A percentile compares a stretch with the other conserved stretches of the same genome.
Conservation (phyloP, 1,140 invertebrate genomes). For the Aphelinus atriplicis region DNA sequence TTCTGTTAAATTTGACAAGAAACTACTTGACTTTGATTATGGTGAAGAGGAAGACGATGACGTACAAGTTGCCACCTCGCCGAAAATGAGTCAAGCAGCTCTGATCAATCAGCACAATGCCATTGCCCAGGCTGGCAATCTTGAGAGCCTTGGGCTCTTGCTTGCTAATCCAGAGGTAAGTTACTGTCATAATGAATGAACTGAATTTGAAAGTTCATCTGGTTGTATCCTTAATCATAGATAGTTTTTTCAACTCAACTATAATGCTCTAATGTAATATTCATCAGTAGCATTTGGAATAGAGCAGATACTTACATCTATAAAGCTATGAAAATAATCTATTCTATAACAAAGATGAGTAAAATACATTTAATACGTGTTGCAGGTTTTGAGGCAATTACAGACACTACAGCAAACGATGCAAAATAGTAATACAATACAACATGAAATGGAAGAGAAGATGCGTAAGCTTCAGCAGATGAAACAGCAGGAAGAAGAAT, state of each 20-base stretch:
- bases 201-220: too few species aligned
- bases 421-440: slow-evolving; percentile 59
- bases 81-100: slow-evolving; percentile 47
- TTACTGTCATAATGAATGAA: too few species aligned
- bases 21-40: slow-evolving; percentile 86
- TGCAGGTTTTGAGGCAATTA: slow-evolving; percentile 75
- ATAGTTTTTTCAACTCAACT: too few species aligned
- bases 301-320: too few species aligned
- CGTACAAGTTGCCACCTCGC: slow-evolving; percentile 59
- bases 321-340: not conserved
- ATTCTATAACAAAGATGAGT: not conserved
- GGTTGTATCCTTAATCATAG: too few species aligned
- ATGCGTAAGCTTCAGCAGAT: slow-evolving; percentile 76
- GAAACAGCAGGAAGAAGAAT: slow-evolving; percentile 81
- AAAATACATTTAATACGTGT: slow-evolving; percentile 15
- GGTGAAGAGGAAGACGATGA: slow-evolving; percentile 83
- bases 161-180: slow-evolving; percentile 63
- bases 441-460: slow-evolving; percentile 76
- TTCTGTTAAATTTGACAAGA: slow-evolving; percentile 77
- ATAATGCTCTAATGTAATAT: too few species aligned
- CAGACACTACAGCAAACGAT: slow-evolving; percentile 72
- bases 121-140: slow-evolving; percentile 50
- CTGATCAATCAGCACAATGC: slow-evolving; percentile 52
- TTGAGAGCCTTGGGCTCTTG: slow-evolving; percentile 61
- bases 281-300: too few species aligned